Conservation (phyloP, 2,888 invertebrate genomes). For the Tenthredo scrophulariae region DNA sequence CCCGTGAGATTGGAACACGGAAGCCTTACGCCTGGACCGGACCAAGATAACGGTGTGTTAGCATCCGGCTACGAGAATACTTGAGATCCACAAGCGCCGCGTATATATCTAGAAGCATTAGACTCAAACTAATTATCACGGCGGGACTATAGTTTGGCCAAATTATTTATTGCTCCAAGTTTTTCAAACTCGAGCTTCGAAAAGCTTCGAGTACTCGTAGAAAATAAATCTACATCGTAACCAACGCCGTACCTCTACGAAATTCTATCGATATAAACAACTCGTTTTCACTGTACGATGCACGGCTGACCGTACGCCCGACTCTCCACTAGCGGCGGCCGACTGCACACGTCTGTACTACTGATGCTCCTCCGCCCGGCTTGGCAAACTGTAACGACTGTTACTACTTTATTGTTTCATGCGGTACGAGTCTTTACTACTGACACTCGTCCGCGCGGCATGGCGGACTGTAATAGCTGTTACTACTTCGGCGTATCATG, state of each 20-base stretch:
- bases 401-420: background rate
- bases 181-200: background rate
- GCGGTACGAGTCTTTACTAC: background rate
- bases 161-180: background rate
- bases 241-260: background rate
- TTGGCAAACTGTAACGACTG: conserved; percentile 14
- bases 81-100: background rate
- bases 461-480: no score
- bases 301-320: conserved; percentile 7
- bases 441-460: no score
- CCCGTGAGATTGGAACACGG: conserved; percentile 69
- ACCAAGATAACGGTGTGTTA: conserved; percentile 71
- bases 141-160: background rate
- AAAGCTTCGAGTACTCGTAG: background rate
- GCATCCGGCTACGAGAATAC: conserved; percentile 60
- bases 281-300: background rate
- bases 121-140: background rate
- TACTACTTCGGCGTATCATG: no score
- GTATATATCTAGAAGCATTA: background rate
- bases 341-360: background rate
- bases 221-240: background rate
- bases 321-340: conserved; percentile 20
- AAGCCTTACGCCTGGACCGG: conserved; percentile 68
- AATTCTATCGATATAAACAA: background rate
- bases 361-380: conserved; percentile 1